Conservation (phyloP, 1,140 invertebrate genomes). For the Trinorchestia longiramus region DNA sequence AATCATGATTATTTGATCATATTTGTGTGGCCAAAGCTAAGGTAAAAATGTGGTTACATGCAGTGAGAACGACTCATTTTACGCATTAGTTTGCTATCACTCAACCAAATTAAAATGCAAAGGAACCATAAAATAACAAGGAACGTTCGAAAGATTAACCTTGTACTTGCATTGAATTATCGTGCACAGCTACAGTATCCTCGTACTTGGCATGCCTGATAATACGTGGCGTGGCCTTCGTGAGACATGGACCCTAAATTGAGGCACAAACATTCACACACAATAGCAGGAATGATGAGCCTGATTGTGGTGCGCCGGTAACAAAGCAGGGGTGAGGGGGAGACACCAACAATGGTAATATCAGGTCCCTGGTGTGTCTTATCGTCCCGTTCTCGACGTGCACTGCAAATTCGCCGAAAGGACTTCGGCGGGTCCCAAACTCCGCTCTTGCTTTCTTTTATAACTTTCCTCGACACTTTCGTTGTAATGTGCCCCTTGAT, state of each 20-base stretch:
- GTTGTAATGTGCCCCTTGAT: background rate
- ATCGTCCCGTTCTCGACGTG: background rate
- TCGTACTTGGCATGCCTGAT: no score
- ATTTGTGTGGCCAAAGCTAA: no score
- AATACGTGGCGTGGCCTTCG: no score
- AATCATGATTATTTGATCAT: no score
- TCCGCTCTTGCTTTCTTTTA: background rate
- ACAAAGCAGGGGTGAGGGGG: background rate
- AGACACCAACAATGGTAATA: conserved; percentile 1
- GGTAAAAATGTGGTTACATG: no score
- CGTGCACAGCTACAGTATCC: no score
- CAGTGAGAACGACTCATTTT: no score
- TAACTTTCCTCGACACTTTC: background rate
- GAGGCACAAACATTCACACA: background rate
- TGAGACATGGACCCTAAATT: background rate
- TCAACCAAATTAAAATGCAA: no score
- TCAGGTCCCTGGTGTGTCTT: background rate
- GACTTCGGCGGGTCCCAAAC: background rate
- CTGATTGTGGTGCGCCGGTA: conserved; percentile 3
- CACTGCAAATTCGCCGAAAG: background rate
- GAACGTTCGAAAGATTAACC: no score
- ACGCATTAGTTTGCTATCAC: no score
- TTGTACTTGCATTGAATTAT: no score
- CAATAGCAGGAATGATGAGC: conserved; percentile 21
- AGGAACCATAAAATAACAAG: no score